Conservation (phyloP, 2,113 vertebrate species). For the Laticauda laticaudata region DNA sequence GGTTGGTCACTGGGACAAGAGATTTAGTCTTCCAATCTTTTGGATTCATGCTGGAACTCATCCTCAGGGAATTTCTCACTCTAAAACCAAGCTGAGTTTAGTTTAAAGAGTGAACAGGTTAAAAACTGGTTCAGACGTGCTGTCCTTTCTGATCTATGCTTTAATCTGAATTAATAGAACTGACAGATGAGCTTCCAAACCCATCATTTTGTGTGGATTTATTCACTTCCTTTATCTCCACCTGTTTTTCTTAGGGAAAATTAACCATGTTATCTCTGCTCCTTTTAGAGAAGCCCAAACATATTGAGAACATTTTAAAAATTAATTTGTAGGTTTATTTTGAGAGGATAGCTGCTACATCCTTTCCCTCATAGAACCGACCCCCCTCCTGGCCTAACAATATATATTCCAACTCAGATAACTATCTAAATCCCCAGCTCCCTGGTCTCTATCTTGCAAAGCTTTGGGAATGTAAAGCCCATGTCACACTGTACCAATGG, state of each 20-base stretch:
- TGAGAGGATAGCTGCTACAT: neutral
- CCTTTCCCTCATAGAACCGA: neutral
- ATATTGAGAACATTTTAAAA: neutral
- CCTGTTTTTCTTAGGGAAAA: neutral
- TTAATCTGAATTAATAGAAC: neutral
- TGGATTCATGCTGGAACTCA: too few relatives aligned
- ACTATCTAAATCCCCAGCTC: neutral
- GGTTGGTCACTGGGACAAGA: too few relatives aligned
- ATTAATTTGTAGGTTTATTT: neutral
- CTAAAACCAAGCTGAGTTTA: neutral
- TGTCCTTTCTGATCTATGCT: neutral
- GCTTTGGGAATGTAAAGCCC: neutral
- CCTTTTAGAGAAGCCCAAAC: neutral
- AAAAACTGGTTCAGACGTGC: too few relatives aligned
- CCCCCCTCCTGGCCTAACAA: neutral
- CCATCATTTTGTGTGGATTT: neutral
- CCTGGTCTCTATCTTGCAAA: neutral
- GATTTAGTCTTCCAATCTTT: too few relatives aligned
- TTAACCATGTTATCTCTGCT: neutral
- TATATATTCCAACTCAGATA: neutral
- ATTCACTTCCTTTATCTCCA: neutral
- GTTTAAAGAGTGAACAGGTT: too few relatives aligned
- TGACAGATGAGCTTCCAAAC: neutral
- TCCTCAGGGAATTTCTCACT: neutral
- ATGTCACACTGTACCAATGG: too few relatives aligned